Percentiles rank a stretch among this genome's conserved stretches.
Evolutionary conservation across 2,888 invertebrate species (phyloP).

Genomic region (Noctua comes): DNA sequence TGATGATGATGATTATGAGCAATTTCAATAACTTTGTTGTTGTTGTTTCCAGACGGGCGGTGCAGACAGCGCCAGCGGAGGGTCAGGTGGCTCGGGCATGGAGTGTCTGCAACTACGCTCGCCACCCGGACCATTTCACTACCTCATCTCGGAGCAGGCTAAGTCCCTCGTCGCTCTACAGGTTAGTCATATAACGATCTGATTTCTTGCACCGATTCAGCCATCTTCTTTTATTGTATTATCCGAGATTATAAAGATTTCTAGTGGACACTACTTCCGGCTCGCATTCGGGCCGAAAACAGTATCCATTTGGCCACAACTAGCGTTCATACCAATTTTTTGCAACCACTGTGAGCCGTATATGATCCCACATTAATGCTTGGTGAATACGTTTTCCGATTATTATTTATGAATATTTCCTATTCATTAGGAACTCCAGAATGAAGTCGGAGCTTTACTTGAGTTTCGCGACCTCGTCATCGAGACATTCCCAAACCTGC

Average conservation of each 20-base stretch:
- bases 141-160: slow-evolving; percentile 96
- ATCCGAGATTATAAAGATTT: neutral
- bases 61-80: slow-evolving; percentile 89
- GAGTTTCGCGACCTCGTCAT: slow-evolving; percentile 98
- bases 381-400: slow-evolving; percentile 2
- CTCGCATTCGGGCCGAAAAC: neutral
- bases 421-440: slow-evolving; percentile 93
- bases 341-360: neutral
- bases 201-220: neutral
- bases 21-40: slow-evolving; percentile 13
- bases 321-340: neutral
- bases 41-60: slow-evolving; percentile 87
- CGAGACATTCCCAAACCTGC: slow-evolving; percentile 97
- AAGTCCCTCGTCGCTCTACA: slow-evolving; percentile 96
- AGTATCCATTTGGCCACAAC: neutral
- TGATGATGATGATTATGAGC: neutral
- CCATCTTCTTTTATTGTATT: neutral
- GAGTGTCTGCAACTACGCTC: slow-evolving; percentile 95
- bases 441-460: slow-evolving; percentile 97
- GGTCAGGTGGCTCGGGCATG: slow-evolving; percentile 93
- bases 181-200: slow-evolving; percentile 77
- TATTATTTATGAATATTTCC: slow-evolving; percentile 55
- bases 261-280: too few relatives aligned
- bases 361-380: neutral
- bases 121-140: slow-evolving; percentile 94